Percentiles rank a stretch among this genome's conserved stretches.
Conservation (phyloP, 2,113 vertebrate genomes). For the Hyla sarda region DNA sequence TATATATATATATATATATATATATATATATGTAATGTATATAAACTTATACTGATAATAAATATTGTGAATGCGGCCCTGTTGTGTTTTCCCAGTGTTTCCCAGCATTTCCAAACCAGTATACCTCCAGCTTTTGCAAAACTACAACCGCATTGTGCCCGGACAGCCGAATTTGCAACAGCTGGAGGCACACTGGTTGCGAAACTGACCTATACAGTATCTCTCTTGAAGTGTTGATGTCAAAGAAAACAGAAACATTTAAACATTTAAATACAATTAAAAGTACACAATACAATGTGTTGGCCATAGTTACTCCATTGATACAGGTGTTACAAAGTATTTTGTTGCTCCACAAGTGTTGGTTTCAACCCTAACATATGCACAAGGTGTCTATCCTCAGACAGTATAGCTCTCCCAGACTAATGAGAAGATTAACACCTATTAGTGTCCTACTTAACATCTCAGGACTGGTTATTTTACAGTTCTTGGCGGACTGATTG, state of each 20-base stretch:
- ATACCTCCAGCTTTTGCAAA: too few species aligned
- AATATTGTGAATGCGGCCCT: too few species aligned
- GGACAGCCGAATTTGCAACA: too few species aligned
- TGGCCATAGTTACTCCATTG: neutral
- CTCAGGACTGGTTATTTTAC: conserved; percentile 51
- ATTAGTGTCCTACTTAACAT: conserved; percentile 51
- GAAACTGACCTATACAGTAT: too few species aligned
- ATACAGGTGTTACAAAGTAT: neutral
- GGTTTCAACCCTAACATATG: neutral
- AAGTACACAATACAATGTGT: neutral
- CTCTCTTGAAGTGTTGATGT: neutral
- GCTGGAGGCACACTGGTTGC: too few species aligned
- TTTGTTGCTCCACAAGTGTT: neutral
- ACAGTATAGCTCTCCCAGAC: neutral
- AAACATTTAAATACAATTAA: neutral
- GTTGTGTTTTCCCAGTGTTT: too few species aligned
- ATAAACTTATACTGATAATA: too few species aligned
- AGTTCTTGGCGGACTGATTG: conserved; percentile 45
- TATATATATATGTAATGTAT: too few species aligned
- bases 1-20: too few species aligned
- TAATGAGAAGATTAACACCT: conserved; percentile 53
- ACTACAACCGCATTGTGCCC: too few species aligned
- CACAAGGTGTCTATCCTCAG: conserved; percentile 10
- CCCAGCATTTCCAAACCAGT: too few species aligned
- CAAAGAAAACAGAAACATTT: neutral